Evolutionary conservation across 2,797 vertebrate species (phyloP).

Genomic region (Falco peregrinus): DNA sequence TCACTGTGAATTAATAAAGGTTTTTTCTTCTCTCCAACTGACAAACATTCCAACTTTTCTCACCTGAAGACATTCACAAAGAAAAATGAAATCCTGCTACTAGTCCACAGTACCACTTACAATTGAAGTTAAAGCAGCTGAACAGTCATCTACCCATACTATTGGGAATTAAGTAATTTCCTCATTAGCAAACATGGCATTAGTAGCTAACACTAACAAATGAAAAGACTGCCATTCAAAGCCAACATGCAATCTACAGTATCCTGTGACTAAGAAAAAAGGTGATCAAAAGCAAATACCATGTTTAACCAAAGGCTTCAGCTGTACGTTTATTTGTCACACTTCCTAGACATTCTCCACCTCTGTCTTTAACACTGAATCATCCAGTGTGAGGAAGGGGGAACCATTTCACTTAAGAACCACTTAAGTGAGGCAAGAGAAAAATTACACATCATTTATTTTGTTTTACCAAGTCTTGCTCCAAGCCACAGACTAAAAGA

Average conservation of each 20-base stretch:
- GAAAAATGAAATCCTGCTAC: neutral
- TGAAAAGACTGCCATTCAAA: neutral
- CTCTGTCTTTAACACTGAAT: neutral
- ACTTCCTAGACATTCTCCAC: neutral
- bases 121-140: neutral
- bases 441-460: neutral
- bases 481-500: neutral
- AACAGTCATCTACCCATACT: neutral
- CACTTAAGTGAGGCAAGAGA: neutral
- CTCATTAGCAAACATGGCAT: neutral
- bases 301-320: neutral
- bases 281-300: slow-evolving; percentile 17
- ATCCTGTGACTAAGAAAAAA: slow-evolving; percentile 17
- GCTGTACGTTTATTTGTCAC: neutral
- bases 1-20: neutral
- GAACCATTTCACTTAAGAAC: neutral
- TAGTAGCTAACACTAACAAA: neutral
- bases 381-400: neutral
- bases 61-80: neutral
- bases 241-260: neutral
- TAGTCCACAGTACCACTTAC: neutral
- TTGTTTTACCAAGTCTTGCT: neutral
- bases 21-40: neutral
- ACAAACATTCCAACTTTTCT: neutral
- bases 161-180: neutral